These are phyloP conservation scores for Rhingia campestris DNA, from an alignment of 2,888 invertebrate genomes.

Conservation along the genomic window DNA sequence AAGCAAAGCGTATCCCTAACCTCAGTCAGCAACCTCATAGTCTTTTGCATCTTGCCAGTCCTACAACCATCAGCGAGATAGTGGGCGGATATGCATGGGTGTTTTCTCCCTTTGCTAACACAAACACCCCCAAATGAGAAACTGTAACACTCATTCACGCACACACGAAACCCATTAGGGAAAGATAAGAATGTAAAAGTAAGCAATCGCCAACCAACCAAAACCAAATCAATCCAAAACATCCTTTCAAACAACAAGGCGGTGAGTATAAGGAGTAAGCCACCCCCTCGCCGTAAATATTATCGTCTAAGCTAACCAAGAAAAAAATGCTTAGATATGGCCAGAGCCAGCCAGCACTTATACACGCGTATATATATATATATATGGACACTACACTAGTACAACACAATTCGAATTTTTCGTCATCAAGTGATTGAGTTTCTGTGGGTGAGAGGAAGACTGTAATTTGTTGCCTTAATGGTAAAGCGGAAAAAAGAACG, in stretches of 20 bases:
- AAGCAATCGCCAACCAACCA: slow-evolving; percentile 68
- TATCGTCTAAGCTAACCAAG: slow-evolving; percentile 24
- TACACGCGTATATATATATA: slow-evolving; percentile 4
- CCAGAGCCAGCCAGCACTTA: background rate
- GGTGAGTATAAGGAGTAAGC: slow-evolving; percentile 51
- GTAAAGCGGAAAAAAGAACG: background rate
- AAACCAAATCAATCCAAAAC: slow-evolving; percentile 63
- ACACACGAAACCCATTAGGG: slow-evolving; percentile 26
- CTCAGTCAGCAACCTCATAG: too few species aligned
- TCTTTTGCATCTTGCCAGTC: too few species aligned
- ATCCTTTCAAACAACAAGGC: slow-evolving; percentile 28
- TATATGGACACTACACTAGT: background rate
- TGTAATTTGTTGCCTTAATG: slow-evolving; percentile 16
- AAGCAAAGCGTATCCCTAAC: too few species aligned
- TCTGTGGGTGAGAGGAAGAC: slow-evolving; percentile 1
- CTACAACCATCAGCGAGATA: slow-evolving; percentile 1
- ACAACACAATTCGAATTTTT: slow-evolving; percentile 26
- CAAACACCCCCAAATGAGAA: slow-evolving; percentile 32
- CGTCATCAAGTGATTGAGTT: slow-evolving; percentile 12
- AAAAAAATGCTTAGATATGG: slow-evolving; percentile 25
- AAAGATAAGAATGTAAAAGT: slow-evolving; percentile 41
- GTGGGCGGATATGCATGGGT: slow-evolving; percentile 5
- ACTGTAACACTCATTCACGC: background rate
- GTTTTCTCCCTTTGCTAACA: background rate
- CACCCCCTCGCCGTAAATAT: slow-evolving; percentile 33